Percentiles rank a stretch among this genome's conserved stretches.
Evolutionary conservation across 2,113 vertebrate genomes (phyloP).

Genomic region (Boleophthalmus pectinirostris): DNA sequence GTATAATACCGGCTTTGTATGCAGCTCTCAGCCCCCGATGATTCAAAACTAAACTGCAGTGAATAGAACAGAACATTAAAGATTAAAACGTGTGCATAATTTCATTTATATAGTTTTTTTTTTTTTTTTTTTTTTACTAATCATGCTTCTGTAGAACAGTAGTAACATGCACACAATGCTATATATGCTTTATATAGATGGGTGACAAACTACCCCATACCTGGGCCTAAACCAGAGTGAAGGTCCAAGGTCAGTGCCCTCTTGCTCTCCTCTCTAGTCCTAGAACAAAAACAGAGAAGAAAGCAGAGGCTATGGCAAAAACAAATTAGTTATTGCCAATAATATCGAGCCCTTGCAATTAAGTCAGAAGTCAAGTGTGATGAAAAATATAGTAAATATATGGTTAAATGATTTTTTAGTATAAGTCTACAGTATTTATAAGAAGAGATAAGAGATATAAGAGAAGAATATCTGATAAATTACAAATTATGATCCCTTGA

Average conservation of each 20-base stretch:
- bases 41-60: not conserved
- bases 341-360: not conserved
- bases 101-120: too few relatives aligned
- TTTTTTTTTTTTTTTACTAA: not conserved
- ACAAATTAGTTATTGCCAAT: not conserved
- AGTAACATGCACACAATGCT: not conserved
- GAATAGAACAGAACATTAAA: too few relatives aligned
- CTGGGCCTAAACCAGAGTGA: not conserved
- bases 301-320: not conserved
- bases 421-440: not conserved
- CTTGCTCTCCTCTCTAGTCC: not conserved
- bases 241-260: not conserved
- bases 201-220: not conserved
- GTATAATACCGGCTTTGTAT: not conserved
- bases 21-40: not conserved
- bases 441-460: too few relatives aligned
- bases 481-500: too few relatives aligned
- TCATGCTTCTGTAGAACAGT: not conserved
- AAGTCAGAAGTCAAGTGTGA: not conserved
- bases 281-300: too few relatives aligned
- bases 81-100: not conserved
- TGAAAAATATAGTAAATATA: not conserved
- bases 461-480: too few relatives aligned
- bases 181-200: not conserved
- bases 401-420: not conserved